Evolutionary conservation across 1,140 invertebrate genomes (phyloP).

Genomic region (Apis laboriosa): DNA sequence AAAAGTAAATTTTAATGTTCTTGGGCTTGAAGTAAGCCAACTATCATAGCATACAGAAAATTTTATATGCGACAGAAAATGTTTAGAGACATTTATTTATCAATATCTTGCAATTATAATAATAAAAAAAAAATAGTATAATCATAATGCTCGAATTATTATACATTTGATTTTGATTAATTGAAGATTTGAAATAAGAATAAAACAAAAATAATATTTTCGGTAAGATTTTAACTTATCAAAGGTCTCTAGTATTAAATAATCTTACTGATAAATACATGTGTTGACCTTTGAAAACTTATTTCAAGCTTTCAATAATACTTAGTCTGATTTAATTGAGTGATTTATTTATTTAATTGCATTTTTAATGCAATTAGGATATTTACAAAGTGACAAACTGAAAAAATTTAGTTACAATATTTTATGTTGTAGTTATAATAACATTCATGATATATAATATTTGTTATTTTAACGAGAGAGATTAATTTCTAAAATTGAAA

Average conservation of each 20-base stretch:
- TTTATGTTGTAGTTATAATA: constrained; percentile 49
- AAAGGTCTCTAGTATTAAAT: constrained; percentile 41
- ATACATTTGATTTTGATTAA: constrained; percentile 52
- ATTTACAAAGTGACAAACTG: constrained; percentile 55
- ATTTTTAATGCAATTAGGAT: constrained; percentile 40
- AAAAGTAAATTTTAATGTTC: constrained; percentile 49
- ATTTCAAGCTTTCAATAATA: constrained; percentile 52
- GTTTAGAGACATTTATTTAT: constrained; percentile 64
- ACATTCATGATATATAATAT: constrained; percentile 41
- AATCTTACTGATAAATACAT: constrained; percentile 26
- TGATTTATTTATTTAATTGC: constrained; percentile 51
- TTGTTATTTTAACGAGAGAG: constrained; percentile 46
- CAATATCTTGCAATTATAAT: constrained; percentile 56
- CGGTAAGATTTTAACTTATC: constrained; percentile 30
- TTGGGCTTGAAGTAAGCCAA: constrained; percentile 36
- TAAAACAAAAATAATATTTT: constrained; percentile 41
- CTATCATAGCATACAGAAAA: constrained; percentile 50
- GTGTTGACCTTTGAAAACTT: constrained; percentile 37
- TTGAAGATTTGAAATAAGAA: constrained; percentile 49
- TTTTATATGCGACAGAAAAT: constrained; percentile 61
- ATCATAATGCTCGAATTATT: constrained; percentile 56
- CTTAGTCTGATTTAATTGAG: constrained; percentile 50
- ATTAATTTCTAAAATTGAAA: constrained; percentile 53
- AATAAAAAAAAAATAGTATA: constrained; percentile 53
- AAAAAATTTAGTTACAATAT: constrained; percentile 50